phyloP scores from a whole-genome alignment of 2,797 vertebrate genomes.

The Peromyscus nudipes region DNA sequence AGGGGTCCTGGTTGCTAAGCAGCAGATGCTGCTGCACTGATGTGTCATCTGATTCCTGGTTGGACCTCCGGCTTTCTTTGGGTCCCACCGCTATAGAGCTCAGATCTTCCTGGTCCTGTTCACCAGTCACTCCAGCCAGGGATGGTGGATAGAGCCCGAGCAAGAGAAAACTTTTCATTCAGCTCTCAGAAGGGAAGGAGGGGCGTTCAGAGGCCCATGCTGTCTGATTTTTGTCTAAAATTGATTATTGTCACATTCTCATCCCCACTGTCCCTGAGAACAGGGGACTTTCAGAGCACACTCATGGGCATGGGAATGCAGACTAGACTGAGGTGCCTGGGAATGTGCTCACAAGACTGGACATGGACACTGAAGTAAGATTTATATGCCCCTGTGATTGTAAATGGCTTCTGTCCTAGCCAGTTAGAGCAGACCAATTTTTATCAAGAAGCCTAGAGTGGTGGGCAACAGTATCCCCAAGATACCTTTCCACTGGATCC shows the following conservation, averaged over 20 bases:
- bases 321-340: too few species aligned
- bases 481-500: neutral
- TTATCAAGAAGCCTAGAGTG: neutral
- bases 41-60: conserved; percentile 55
- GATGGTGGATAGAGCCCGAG: neutral
- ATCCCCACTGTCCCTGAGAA: neutral
- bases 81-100: neutral
- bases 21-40: neutral
- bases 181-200: neutral
- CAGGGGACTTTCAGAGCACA: conserved; percentile 19
- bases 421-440: neutral
- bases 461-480: neutral
- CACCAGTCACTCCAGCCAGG: conserved; percentile 27
- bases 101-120: conserved; percentile 45
- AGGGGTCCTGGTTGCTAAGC: conserved; percentile 22
- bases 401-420: neutral
- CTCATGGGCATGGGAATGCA: neutral
- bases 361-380: neutral
- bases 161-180: conserved; percentile 26
- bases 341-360: neutral
- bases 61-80: conserved; percentile 55
- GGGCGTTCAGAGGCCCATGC: neutral
- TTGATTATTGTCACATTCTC: neutral
- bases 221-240: conserved; percentile 42
- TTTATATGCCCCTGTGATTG: neutral